Conservation (phyloP, 2,888 invertebrate species). For the Hedychridium roseum region DNA sequence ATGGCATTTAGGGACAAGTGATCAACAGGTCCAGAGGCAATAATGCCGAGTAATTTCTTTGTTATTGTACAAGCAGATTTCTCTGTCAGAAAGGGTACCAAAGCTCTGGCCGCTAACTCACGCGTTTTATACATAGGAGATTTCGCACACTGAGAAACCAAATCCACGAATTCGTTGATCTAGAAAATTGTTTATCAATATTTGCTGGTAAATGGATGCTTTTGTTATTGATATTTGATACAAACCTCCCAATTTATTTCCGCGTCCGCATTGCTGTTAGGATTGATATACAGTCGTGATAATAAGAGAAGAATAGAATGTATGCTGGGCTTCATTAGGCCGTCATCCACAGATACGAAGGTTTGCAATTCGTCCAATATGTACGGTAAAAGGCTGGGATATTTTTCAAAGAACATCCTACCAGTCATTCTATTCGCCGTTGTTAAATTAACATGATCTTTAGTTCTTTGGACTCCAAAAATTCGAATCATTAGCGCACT, state of each 20-base stretch:
- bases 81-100: constrained; percentile 69
- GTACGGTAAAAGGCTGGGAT: constrained; percentile 71
- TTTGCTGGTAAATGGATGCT: not conserved
- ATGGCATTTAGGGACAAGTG: constrained; percentile 66
- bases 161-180: constrained; percentile 73
- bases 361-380: constrained; percentile 65
- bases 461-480: constrained; percentile 82
- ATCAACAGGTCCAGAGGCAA: constrained; percentile 32
- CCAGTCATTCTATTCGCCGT: constrained; percentile 77
- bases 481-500: constrained; percentile 83
- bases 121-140: constrained; percentile 76
- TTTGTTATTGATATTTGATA: not conserved
- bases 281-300: constrained; percentile 79
- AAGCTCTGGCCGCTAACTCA: constrained; percentile 76
- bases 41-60: constrained; percentile 52
- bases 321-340: constrained; percentile 70
- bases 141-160: constrained; percentile 71
- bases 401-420: constrained; percentile 81
- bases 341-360: constrained; percentile 53
- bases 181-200: constrained; percentile 55
- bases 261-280: constrained; percentile 70
- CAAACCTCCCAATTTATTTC: constrained; percentile 74
- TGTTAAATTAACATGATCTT: constrained; percentile 68
- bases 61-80: constrained; percentile 51
- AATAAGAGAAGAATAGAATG: constrained; percentile 82